Evolutionary conservation across 2,113 vertebrate species (phyloP), one percentile per base, ranked within the genome.

Genomic region (Orthonyx spaldingii): DNA sequence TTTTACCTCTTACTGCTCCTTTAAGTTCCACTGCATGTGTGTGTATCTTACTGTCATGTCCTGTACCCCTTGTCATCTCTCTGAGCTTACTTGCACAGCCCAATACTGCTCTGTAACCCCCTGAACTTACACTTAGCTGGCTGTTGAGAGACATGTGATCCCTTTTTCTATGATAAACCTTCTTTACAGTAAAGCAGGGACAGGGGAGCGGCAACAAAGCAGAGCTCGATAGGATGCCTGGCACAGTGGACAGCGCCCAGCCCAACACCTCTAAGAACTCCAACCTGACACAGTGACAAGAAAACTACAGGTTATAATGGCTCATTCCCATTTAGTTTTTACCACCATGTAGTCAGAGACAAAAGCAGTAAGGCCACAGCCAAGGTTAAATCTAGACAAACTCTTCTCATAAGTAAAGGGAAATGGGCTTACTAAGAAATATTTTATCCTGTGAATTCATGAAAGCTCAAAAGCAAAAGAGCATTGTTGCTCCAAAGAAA

Each of bases 61-160:
- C 57, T 35, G 9, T 20, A 57, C 12, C 69, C 32, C 16, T 2
- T 63, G 37, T 13, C 12, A 33, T 37, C 60, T 50, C 50, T 55
- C 37, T 39, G 21, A 81, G 47, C 10, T 20, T 23, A 44, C 33
- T 27, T 49, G 28, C 52, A 71, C 35, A 72, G 61, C 9, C 27
- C 65, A 16, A 3, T 5, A 52, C 5, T 69, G 30, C 49, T 33
- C 46, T n/a, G 11, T 10, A 82, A 85, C 56, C 13, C 16, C 20
- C 19, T 1, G 2, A 79, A 56, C 3, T 1, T 18, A 84, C 2
- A 3, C 24, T 49, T 41, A 13, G 16, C 1, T 61, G 53, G 35
- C 42, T 50, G 46, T 55, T 46, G 49, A 76, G 57, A 87, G 6
- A 87, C 50, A 71, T 7, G 13, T 7, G 22, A 44, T 84, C 27